Evolutionary conservation across 2,113 vertebrate genomes (phyloP), one percentile per base, ranked within the genome.

Genomic region (Oreotrochilus melanogaster): DNA sequence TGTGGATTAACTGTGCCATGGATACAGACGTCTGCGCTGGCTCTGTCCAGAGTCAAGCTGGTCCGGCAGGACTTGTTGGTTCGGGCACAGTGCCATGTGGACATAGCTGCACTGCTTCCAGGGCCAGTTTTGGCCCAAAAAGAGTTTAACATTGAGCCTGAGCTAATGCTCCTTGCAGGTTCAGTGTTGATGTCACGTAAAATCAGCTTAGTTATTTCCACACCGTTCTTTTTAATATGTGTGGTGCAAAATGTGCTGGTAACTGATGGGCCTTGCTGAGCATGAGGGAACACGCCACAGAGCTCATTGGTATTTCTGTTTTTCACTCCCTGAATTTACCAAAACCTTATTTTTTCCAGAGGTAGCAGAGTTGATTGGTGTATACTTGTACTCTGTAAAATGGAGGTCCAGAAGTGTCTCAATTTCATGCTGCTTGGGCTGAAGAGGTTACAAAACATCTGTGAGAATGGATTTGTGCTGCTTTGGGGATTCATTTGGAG

Each of bases 1-100:
- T 94, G 93, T 70, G 96, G 94, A 96, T 96, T 96, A 96, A 92
- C 96, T 84, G 64, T 95, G 91, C 93, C 79, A 88, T 86, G 93
- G 94, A 89, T 92, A 92, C 89, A 80, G 91, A 74, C 7, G 7
- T 73, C 89, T 91, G 75, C 3, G 2, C 75, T 73, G 67, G 54
- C 86, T 86, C 58, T 73, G 62, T 83, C 64, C 67, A 37, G 45
- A 86, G 72, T 30, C 87, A 56, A 4, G 89, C 93, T 92, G 89
- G 93, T 92, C 45, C 13, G 5, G 89, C 86, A 91, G 86, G 79
- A 70, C 89, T 57, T 88, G 91, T 76, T 91, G 96, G 64, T 92
- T 91, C 72, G 76, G 96, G 94, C 96, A 83, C 18, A 8, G 7
- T 54, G 94, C 83, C 91, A 88, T 33, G 47, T 39, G 72, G 75